phyloP scores from a whole-genome alignment of 2,888 invertebrate species.

The Lydus trimaculatus region DNA sequence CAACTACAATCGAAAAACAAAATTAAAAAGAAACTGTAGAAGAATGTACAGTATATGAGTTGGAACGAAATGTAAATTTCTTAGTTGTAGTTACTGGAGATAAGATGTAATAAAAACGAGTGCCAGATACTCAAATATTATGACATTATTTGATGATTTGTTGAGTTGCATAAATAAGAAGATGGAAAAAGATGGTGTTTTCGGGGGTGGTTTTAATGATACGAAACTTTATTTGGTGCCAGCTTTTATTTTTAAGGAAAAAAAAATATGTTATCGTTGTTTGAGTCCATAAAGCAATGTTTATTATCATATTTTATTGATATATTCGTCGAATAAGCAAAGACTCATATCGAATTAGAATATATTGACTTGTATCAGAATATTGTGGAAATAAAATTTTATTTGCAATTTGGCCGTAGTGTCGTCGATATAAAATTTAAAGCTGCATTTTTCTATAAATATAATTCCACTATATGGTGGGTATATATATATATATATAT shows the following conservation, averaged over 20 bases:
- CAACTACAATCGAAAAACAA: neutral
- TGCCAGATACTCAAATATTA: slow-evolving; percentile 12
- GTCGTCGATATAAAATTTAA: slow-evolving; percentile 50
- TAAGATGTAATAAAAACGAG: slow-evolving; percentile 14
- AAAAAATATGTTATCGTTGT: slow-evolving; percentile 48
- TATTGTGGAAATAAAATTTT: slow-evolving; percentile 52
- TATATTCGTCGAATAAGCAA: slow-evolving; percentile 50
- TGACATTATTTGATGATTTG: slow-evolving; percentile 15
- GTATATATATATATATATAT: slow-evolving; percentile 8
- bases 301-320: slow-evolving; percentile 51
- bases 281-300: slow-evolving; percentile 47
- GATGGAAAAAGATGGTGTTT: neutral
- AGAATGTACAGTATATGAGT: slow-evolving; percentile 6
- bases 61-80: slow-evolving; percentile 10
- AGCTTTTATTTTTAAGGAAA: slow-evolving; percentile 15
- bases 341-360: slow-evolving; percentile 49
- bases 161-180: slow-evolving; percentile 13
- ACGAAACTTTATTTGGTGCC: slow-evolving; percentile 15
- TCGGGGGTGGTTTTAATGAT: slow-evolving; percentile 16
- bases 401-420: slow-evolving; percentile 44
- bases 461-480: slow-evolving; percentile 20
- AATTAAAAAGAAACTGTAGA: neutral
- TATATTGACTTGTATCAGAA: slow-evolving; percentile 38
- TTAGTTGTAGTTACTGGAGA: slow-evolving; percentile 1
- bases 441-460: slow-evolving; percentile 40